Percentiles rank a stretch among this genome's conserved stretches.
These are phyloP conservation scores for Struthio camelus DNA, from an alignment of 2,113 vertebrate genomes.

Conservation along the genomic window DNA sequence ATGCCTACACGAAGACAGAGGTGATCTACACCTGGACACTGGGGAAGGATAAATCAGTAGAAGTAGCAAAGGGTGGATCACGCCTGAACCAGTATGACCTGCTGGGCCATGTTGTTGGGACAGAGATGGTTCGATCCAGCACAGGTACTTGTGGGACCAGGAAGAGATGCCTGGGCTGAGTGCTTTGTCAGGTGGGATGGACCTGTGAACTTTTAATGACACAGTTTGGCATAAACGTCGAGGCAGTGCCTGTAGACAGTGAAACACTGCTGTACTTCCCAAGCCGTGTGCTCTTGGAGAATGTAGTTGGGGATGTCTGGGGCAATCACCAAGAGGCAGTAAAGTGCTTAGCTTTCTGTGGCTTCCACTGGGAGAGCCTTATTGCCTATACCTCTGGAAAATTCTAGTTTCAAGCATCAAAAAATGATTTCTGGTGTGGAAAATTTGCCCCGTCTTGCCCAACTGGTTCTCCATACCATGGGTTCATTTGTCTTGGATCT, in stretches of 20 bases:
- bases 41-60: slow-evolving; percentile 89
- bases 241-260: neutral
- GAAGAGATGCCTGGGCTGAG: rapidly evolving
- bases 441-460: neutral
- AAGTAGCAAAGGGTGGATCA: slow-evolving; percentile 95
- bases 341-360: neutral
- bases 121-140: slow-evolving; percentile 96
- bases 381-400: neutral
- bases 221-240: rapidly evolving
- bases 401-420: neutral
- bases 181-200: neutral
- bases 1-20: slow-evolving; percentile 97
- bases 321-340: neutral
- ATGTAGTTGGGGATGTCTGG: neutral
- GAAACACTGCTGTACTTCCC: neutral
- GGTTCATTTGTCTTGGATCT: slow-evolving; percentile 40
- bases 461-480: neutral
- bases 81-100: slow-evolving; percentile 97
- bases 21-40: slow-evolving; percentile 97
- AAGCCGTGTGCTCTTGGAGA: neutral
- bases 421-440: neutral
- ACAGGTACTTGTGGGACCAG: slow-evolving; percentile 82
- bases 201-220: neutral
- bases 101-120: slow-evolving; percentile 92
- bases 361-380: neutral